A percentile compares a stretch with the other conserved stretches of the same genome.
Evolutionary conservation across 2,888 invertebrate species (phyloP).

Genomic region (Coelopa pilipes): DNA sequence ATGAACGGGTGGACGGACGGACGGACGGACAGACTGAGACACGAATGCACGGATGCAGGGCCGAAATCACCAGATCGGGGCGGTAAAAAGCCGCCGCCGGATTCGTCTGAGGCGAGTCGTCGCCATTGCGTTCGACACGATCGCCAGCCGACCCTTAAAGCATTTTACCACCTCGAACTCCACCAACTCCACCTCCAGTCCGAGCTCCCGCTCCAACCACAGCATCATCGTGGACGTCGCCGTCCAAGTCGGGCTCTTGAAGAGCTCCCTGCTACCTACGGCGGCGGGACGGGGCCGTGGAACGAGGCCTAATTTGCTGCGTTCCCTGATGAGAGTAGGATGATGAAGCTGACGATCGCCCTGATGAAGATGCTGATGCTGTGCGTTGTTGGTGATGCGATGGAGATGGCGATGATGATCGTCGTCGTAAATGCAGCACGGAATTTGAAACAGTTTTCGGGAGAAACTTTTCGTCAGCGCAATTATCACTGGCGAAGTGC

Average conservation of each 20-base stretch:
- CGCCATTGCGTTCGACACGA: slow-evolving; percentile 15
- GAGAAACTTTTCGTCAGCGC: slow-evolving; percentile 54
- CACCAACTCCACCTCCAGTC: too few species aligned
- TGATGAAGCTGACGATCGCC: not conserved
- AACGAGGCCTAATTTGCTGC: slow-evolving; percentile 19
- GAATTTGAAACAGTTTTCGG: slow-evolving; percentile 33
- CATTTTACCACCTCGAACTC: slow-evolving; percentile 39
- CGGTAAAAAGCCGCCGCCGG: not conserved
- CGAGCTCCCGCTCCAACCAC: not conserved
- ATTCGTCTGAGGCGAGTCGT: not conserved
- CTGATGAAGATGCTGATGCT: not conserved
- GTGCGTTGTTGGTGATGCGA: slow-evolving; percentile 7
- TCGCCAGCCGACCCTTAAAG: slow-evolving; percentile 27
- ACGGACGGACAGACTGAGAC: not conserved
- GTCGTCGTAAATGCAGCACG: slow-evolving; percentile 19
- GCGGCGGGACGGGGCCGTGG: not conserved
- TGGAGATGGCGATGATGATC: not conserved
- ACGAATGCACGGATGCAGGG: not conserved
- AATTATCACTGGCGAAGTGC: slow-evolving; percentile 53
- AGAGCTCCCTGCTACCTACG: slow-evolving; percentile 22
- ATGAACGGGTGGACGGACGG: not conserved
- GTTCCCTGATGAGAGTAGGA: not conserved
- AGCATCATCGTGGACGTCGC: too few species aligned
- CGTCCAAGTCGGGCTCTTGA: not conserved
- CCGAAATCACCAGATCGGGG: slow-evolving; percentile 3